Evolutionary conservation across 2,113 vertebrate species (phyloP), one percentile per base, ranked within the genome.

Genomic region (Tyto alba): DNA sequence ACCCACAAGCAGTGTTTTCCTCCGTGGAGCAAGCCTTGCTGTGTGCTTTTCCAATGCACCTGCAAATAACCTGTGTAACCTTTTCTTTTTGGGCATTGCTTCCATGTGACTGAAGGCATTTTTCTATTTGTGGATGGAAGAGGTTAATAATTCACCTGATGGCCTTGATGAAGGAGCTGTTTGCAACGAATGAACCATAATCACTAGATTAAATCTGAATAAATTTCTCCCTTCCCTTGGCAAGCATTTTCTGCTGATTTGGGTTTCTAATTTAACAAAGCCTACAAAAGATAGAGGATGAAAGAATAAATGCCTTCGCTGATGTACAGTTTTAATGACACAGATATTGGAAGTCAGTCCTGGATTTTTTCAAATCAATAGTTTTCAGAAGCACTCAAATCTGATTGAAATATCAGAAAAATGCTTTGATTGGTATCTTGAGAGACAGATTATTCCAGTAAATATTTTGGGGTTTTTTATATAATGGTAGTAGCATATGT

Each of bases 101-200:
- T 75, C 80, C 85, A 83, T 2, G 11, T 96, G 86, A 88, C 75
- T 79, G 79, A 72, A 88, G 36, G 36, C 80, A 69, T 97, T 95
- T 94, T 77, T 86, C 81, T 88, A 17, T 74, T 72, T 89, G 88
- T 89, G 55, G 93, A 23, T 81, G 85, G 72, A 90, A 93, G 64
- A 93, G 56, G 90, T 97, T 97, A 97, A 96, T 96, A 71, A 94
- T 96, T 95, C 86, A 93, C 95, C 85, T 90, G 79, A 67, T 66
- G 79, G 87, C 75, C 45, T 90, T 71, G 74, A 83, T 83, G 91
- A 91, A 93, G 89, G 89, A 87, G 91, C 71, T 96, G 71, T 83
- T 96, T 85, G 64, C 63, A 84, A 64, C 0, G 4, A 94, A 72
- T 63, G 82, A 95, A 63, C 75, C 6, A 17, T 72, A 96, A 95